phyloP scores from a whole-genome alignment of 2,888 invertebrate genomes.

The Pammene aurita region DNA sequence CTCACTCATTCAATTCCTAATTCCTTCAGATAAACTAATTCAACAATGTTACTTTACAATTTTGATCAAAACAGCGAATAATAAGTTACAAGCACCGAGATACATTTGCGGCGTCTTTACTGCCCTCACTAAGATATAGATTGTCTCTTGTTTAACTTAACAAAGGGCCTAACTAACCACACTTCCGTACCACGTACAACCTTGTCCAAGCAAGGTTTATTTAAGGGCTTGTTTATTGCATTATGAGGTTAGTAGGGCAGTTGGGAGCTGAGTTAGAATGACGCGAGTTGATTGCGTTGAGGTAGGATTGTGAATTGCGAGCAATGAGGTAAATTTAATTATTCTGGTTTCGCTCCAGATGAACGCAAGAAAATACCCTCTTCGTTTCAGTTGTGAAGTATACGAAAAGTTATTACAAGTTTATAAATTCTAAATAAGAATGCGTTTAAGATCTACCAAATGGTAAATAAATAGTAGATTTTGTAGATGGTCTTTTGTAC shows the following conservation, averaged over 20 bases:
- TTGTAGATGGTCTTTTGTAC: too few relatives aligned
- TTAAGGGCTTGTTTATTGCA: constrained; percentile 44
- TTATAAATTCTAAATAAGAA: too few relatives aligned
- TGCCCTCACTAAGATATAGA: constrained; percentile 44
- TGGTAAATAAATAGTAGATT: too few relatives aligned
- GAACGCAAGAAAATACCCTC: too few relatives aligned
- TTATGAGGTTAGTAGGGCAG: constrained; percentile 20
- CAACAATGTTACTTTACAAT: constrained; percentile 16
- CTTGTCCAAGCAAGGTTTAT: neutral
- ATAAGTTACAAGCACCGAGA: constrained; percentile 49
- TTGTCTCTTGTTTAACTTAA: constrained; percentile 44
- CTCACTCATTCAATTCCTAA: neutral
- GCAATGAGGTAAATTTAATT: neutral
- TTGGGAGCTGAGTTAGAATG: constrained; percentile 19
- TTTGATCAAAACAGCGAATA: constrained; percentile 48
- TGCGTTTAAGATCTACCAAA: too few relatives aligned
- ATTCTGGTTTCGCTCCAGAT: too few relatives aligned
- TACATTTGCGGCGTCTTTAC: constrained; percentile 46
- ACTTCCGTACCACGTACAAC: neutral
- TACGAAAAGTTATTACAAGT: too few relatives aligned
- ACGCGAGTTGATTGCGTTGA: constrained; percentile 20
- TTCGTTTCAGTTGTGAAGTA: too few relatives aligned
- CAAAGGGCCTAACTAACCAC: constrained; percentile 4
- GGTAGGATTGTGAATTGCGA: neutral
- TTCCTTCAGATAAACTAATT: neutral